Evolutionary conservation across 1,140 invertebrate species (phyloP).

Genomic region (Agraylea sexmaculata): DNA sequence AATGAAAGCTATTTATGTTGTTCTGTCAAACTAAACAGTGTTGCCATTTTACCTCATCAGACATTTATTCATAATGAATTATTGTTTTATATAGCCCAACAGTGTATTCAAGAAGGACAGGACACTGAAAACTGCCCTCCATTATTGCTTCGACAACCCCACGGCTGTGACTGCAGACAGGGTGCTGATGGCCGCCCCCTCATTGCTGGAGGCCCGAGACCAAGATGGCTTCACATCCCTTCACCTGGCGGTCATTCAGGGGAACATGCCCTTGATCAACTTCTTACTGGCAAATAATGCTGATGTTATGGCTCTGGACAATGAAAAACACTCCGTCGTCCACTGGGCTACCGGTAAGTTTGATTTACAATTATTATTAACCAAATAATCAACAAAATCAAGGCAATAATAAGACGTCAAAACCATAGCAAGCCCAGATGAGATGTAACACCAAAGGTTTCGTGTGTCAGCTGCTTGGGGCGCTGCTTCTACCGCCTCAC

Average conservation of each 20-base stretch:
- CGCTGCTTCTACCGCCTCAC: no score
- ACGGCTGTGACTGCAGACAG: constrained; percentile 50
- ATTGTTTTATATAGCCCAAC: constrained; percentile 43
- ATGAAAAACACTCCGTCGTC: constrained; percentile 89
- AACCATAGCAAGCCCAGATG: no score
- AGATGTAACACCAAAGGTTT: no score
- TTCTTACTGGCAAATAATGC: constrained; percentile 71
- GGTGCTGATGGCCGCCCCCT: constrained; percentile 61
- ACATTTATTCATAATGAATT: no score
- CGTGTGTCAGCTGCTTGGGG: no score
- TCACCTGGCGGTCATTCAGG: constrained; percentile 86
- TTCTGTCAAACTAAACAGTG: neutral
- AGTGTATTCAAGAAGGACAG: constrained; percentile 57
- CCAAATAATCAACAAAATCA: no score
- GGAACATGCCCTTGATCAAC: constrained; percentile 70
- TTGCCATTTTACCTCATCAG: no score
- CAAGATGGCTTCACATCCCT: constrained; percentile 89
- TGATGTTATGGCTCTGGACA: constrained; percentile 78
- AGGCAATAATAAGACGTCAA: no score
- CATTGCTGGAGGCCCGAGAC: constrained; percentile 70
- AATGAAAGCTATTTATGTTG: no score
- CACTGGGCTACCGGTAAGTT: constrained; percentile 92
- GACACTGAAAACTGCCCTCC: constrained; percentile 75
- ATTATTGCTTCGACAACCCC: constrained; percentile 76
- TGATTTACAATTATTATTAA: no score